A percentile compares a stretch with the other conserved stretches of the same genome.
Evolutionary conservation across 2,113 vertebrate genomes (phyloP).

Genomic region (Egretta garzetta): DNA sequence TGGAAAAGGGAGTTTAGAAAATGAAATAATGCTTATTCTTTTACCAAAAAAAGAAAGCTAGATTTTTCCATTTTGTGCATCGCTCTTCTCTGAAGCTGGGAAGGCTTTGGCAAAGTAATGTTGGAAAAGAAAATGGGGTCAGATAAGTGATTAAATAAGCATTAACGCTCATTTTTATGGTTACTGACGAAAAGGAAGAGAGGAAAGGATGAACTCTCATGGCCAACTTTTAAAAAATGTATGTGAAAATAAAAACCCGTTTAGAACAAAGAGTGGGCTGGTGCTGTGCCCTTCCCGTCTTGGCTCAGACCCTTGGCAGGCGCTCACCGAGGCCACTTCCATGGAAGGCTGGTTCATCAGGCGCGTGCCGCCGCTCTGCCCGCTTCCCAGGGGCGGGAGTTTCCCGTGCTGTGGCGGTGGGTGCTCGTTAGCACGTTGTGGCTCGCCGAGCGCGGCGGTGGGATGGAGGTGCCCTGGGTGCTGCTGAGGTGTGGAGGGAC

Average conservation of each 20-base stretch:
- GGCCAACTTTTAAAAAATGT: background rate
- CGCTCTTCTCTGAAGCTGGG: background rate
- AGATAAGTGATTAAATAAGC: background rate
- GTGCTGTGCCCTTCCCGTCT: no score
- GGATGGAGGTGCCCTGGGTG: background rate
- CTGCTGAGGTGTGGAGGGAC: background rate
- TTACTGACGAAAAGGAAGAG: background rate
- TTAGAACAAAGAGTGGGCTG: background rate
- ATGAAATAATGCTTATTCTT: background rate
- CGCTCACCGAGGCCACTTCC: fast-evolving
- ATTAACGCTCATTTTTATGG: background rate
- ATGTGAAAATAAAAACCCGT: background rate
- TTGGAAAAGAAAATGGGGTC: background rate
- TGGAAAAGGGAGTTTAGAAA: background rate
- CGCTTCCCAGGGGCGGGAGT: background rate
- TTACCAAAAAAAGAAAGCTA: background rate
- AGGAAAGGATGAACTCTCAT: background rate
- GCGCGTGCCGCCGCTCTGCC: background rate
- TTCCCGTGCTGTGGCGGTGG: background rate
- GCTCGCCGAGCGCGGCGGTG: fast-evolving
- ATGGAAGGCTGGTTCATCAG: background rate
- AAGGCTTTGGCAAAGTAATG: background rate
- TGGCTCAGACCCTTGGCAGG: background rate
- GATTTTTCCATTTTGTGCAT: background rate
- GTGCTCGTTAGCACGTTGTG: background rate